These are phyloP conservation scores for Rhingia rostrata DNA, from an alignment of 2,888 invertebrate genomes.

Conservation along the genomic window DNA sequence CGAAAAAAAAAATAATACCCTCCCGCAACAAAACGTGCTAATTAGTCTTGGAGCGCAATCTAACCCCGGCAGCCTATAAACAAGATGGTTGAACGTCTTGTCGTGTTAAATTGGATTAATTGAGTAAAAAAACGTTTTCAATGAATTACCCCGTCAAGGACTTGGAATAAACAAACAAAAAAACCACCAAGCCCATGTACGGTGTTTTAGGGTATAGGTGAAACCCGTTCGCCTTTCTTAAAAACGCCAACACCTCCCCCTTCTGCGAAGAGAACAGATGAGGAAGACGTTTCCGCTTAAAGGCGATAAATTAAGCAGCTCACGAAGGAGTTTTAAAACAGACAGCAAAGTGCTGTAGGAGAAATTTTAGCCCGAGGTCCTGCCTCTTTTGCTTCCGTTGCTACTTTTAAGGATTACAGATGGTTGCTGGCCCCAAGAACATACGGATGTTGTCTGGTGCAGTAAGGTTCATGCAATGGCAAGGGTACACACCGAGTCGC, in stretches of 20 bases:
- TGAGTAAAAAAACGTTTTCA: constrained; percentile 36
- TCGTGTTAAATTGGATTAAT: constrained; percentile 47
- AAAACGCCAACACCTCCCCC: neutral
- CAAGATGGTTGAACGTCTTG: constrained; percentile 20
- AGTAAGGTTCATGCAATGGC: constrained; percentile 12
- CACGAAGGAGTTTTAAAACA: constrained; percentile 55
- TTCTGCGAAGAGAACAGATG: constrained; percentile 18
- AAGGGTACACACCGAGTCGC: constrained; percentile 4
- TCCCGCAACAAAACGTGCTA: constrained; percentile 33
- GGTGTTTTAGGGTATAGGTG: neutral
- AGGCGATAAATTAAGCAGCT: constrained; percentile 62
- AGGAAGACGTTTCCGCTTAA: constrained; percentile 25
- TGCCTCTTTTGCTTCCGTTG: neutral
- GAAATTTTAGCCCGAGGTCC: constrained; percentile 40
- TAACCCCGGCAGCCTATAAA: constrained; percentile 30
- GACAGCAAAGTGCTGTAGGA: constrained; percentile 44
- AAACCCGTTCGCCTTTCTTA: neutral
- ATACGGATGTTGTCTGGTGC: neutral
- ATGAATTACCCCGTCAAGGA: constrained; percentile 27
- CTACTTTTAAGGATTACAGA: constrained; percentile 26
- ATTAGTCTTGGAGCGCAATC: constrained; percentile 35
- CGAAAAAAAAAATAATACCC: constrained; percentile 6
- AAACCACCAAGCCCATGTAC: neutral
- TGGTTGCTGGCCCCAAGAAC: constrained; percentile 1
- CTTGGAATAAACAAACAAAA: constrained; percentile 10